phyloP scores from a whole-genome alignment of 1,140 invertebrate genomes.

The Drosophila yakuba region DNA sequence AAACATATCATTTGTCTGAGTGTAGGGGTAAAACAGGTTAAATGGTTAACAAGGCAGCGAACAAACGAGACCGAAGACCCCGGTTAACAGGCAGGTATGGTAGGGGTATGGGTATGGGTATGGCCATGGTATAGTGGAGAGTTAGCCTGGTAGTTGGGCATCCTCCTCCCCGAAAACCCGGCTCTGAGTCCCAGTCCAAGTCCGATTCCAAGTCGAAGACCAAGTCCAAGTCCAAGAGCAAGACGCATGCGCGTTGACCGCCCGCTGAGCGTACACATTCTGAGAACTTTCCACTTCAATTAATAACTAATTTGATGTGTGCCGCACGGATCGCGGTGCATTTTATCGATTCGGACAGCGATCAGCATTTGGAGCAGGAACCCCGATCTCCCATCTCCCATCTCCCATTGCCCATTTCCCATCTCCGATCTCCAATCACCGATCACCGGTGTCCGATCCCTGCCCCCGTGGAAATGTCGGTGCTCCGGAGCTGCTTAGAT shows the following conservation, averaged over 20 bases:
- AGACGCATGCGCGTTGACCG: conserved; percentile 79
- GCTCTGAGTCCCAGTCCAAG: conserved; percentile 6
- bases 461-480: conserved; percentile 18
- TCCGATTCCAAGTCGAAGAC: conserved; percentile 19
- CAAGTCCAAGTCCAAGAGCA: conserved; percentile 24
- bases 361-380: conserved; percentile 73
- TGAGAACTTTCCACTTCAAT: conserved; percentile 83
- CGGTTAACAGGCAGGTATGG: conserved; percentile 45
- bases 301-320: conserved; percentile 83
- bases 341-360: conserved; percentile 80
- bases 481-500: conserved; percentile 70
- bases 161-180: conserved; percentile 34
- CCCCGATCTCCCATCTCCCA: neutral
- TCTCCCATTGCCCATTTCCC: too few species aligned
- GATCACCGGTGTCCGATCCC: neutral
- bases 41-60: conserved; percentile 72
- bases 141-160: conserved; percentile 26
- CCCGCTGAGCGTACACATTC: conserved; percentile 78
- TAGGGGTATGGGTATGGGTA: conserved; percentile 13
- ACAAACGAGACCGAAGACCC: conserved; percentile 48
- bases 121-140: neutral
- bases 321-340: conserved; percentile 77
- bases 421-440: too few species aligned
- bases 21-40: conserved; percentile 58
- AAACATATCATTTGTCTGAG: neutral